Evolutionary conservation across 2,113 vertebrate genomes (phyloP).

Genomic region (Cygnus buccinator): DNA sequence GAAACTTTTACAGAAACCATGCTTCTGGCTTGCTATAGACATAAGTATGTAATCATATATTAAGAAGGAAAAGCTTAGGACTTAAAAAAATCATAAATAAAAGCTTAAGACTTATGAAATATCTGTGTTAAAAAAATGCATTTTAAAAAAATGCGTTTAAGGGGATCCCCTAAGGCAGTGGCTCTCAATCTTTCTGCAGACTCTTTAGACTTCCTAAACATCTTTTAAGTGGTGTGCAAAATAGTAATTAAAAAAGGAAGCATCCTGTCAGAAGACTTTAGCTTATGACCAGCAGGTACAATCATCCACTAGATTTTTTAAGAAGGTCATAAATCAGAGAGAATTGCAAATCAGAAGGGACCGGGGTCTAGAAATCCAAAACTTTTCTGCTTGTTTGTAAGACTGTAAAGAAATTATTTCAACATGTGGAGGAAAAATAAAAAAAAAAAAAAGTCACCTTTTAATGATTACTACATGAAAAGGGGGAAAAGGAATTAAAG

Average conservation of each 20-base stretch:
- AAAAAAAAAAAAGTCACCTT: neutral
- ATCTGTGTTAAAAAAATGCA: neutral
- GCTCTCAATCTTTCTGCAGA: neutral
- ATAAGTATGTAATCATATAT: neutral
- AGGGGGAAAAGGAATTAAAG: neutral
- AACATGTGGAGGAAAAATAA: neutral
- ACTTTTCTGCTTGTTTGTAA: neutral
- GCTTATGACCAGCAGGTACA: neutral
- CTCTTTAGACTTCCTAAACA: neutral
- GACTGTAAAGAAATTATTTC: neutral
- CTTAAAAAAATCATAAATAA: neutral
- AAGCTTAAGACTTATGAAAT: neutral
- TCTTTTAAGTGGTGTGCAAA: neutral
- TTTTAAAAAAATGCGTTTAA: neutral
- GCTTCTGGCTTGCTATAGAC: neutral
- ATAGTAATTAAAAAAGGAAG: neutral
- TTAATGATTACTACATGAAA: neutral
- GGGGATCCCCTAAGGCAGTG: neutral
- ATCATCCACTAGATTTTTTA: neutral
- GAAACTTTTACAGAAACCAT: neutral
- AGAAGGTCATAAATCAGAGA: neutral
- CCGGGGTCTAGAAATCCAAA: neutral
- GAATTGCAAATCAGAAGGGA: neutral
- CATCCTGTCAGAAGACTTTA: neutral
- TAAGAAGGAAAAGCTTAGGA: neutral